These are phyloP conservation scores for Bubalus kerabau DNA, from an alignment of 2,113 vertebrate species.

Conservation along the genomic window DNA sequence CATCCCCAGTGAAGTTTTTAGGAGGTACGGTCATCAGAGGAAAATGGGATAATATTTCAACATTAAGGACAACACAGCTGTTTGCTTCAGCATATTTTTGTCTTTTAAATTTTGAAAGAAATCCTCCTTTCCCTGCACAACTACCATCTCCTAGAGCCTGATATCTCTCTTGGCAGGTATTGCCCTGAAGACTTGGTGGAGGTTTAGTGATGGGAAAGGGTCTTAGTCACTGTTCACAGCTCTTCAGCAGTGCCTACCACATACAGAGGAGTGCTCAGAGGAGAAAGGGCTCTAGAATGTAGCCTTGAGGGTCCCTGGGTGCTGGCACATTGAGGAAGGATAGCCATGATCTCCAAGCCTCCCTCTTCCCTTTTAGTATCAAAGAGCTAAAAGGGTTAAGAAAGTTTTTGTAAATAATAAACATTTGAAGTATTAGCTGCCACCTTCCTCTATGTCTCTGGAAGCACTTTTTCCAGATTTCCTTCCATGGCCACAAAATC, in stretches of 20 bases:
- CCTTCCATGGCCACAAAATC: neutral
- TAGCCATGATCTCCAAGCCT: neutral
- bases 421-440: neutral
- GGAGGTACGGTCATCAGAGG: neutral
- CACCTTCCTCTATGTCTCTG: neutral
- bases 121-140: neutral
- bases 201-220: neutral
- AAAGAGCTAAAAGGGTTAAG: neutral
- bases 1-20: neutral
- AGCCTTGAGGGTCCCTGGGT: neutral
- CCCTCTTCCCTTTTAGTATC: neutral
- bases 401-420: neutral
- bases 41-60: neutral
- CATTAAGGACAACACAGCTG: neutral
- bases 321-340: neutral
- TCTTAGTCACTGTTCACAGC: neutral
- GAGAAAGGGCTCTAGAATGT: neutral
- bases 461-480: neutral
- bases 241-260: neutral
- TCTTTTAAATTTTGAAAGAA: neutral
- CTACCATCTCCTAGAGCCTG: neutral
- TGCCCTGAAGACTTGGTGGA: neutral
- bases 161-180: neutral
- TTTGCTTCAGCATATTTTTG: neutral
- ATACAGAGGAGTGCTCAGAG: neutral